Conservation (phyloP, 2,113 vertebrate genomes). For the Symphodus melops region DNA sequence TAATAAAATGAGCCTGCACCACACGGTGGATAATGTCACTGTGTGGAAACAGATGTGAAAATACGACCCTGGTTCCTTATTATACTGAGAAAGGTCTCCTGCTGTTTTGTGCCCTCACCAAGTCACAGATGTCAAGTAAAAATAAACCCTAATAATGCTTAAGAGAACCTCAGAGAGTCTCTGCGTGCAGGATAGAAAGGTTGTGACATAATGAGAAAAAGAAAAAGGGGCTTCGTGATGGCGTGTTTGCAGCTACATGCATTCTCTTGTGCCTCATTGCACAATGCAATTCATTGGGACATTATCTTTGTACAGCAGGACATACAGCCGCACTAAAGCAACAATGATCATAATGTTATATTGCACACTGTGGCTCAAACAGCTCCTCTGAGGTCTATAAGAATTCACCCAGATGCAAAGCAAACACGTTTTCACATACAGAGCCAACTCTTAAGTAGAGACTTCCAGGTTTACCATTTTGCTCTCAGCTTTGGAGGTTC, state of each 20-base stretch:
- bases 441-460: background rate
- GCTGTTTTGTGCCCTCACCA: conserved; percentile 36
- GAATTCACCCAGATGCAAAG: conserved; percentile 20
- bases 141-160: conserved; percentile 60
- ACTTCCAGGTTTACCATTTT: background rate
- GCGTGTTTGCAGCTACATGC: conserved; percentile 11
- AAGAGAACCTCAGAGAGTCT: conserved; percentile 52
- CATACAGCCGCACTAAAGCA: conserved; percentile 19
- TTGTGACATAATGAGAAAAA: conserved; percentile 21
- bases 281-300: conserved; percentile 8
- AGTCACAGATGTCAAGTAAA: conserved; percentile 49
- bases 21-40: conserved; percentile 20
- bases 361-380: conserved; percentile 33
- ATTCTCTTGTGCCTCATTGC: conserved; percentile 30
- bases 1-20: conserved; percentile 42
- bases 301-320: conserved; percentile 42
- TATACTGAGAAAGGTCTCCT: conserved; percentile 47
- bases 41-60: conserved; percentile 38
- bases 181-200: conserved; percentile 22
- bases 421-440: conserved; percentile 9
- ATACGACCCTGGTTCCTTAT: conserved; percentile 53
- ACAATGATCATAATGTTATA: conserved; percentile 47
- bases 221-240: conserved; percentile 1
- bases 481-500: conserved; percentile 12
- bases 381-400: conserved; percentile 29